Evolutionary conservation across 2,797 vertebrate species (phyloP).

Genomic region (Falco cherrug): DNA sequence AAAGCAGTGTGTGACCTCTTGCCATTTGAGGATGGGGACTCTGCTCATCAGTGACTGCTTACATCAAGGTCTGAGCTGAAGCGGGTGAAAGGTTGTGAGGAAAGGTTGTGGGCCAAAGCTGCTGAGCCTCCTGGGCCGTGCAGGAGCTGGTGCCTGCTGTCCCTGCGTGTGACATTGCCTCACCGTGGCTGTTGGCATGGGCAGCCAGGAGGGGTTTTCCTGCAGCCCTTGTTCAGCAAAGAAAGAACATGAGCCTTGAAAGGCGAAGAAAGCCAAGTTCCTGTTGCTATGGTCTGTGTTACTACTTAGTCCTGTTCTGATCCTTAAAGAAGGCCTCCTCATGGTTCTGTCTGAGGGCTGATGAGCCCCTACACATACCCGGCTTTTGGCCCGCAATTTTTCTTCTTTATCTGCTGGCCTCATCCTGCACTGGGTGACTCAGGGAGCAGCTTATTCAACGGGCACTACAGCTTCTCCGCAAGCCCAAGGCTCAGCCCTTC

Average conservation of each 20-base stretch:
- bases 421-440: neutral
- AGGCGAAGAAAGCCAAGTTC: neutral
- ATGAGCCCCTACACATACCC: neutral
- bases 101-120: neutral
- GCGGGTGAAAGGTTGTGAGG: neutral
- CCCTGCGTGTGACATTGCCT: neutral
- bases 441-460: neutral
- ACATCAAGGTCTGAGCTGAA: neutral
- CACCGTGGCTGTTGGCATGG: neutral
- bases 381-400: neutral
- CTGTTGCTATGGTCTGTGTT: neutral
- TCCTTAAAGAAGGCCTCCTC: neutral
- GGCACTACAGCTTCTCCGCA: neutral
- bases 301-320: neutral
- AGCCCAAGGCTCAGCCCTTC: neutral
- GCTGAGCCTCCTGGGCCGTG: neutral
- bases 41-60: neutral
- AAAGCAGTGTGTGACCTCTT: neutral
- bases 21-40: neutral
- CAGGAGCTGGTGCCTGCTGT: neutral
- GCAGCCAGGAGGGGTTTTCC: neutral
- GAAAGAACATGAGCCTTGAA: neutral
- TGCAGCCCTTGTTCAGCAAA: neutral
- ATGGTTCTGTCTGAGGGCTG: neutral
- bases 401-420: neutral